Percentiles rank a stretch among this genome's conserved stretches.
These are phyloP conservation scores for Gnatocerus cornutus DNA, from an alignment of 2,888 invertebrate species.

Conservation along the genomic window DNA sequence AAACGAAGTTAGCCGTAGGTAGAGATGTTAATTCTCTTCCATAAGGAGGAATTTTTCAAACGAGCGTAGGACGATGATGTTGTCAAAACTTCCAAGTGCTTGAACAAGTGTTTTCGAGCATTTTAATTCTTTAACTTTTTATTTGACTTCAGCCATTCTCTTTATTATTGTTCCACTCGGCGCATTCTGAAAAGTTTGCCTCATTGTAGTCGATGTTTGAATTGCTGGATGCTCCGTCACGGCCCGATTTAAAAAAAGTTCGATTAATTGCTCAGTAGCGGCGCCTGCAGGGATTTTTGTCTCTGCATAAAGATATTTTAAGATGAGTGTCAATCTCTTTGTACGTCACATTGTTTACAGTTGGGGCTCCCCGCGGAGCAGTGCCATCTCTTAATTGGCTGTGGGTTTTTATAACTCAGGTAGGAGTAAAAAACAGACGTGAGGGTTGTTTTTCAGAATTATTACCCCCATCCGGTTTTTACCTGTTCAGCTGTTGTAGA, in stretches of 20 bases:
- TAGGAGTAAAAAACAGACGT: conserved; percentile 22
- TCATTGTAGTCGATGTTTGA: conserved; percentile 29
- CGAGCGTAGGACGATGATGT: conserved; percentile 35
- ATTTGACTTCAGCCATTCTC: conserved; percentile 33
- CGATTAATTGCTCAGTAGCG: conserved; percentile 22
- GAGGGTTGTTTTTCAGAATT: conserved; percentile 42
- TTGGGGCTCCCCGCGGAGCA: not conserved
- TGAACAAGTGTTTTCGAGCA: conserved; percentile 33
- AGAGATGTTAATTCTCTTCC: conserved; percentile 28
- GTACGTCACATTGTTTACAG: not conserved
- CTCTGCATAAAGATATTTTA: not conserved
- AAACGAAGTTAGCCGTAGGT: conserved; percentile 29
- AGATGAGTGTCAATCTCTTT: not conserved
- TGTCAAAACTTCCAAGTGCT: conserved; percentile 34
- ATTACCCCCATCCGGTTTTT: conserved; percentile 43
- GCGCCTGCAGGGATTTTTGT: not conserved
- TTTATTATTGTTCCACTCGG: conserved; percentile 36
- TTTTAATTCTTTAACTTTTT: conserved; percentile 39
- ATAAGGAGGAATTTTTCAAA: conserved; percentile 17
- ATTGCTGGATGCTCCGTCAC: conserved; percentile 13
- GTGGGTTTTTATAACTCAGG: conserved; percentile 22
- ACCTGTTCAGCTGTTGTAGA: conserved; percentile 45
- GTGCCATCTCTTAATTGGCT: conserved; percentile 18
- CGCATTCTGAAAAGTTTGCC: conserved; percentile 19
- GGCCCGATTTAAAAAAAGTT: conserved; percentile 4